These are phyloP conservation scores for Batillaria attramentaria DNA, from an alignment of 1,140 invertebrate species.

Conservation along the genomic window DNA sequence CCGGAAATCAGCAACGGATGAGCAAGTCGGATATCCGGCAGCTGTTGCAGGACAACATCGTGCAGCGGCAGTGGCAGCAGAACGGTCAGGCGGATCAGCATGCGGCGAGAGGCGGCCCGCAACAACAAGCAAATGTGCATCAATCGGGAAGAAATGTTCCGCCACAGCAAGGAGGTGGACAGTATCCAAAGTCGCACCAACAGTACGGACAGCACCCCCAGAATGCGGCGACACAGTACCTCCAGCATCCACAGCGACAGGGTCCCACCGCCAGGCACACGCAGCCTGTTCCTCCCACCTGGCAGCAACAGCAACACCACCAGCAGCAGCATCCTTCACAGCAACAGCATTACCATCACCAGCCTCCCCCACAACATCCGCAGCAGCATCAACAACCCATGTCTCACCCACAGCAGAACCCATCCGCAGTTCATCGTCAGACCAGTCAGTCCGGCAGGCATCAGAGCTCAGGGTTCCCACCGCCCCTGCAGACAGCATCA, in stretches of 20 bases:
- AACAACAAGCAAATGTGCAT: background rate
- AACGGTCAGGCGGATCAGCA: background rate
- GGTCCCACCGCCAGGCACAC: too few relatives aligned
- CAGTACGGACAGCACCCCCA: background rate
- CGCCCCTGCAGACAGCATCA: too few relatives aligned
- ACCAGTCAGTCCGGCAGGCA: background rate
- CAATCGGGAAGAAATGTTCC: background rate
- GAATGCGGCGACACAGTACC: too few relatives aligned
- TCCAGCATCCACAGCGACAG: too few relatives aligned
- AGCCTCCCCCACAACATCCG: background rate
- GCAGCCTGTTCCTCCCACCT: background rate
- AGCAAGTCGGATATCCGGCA: slow-evolving; percentile 53
- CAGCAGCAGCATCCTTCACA: background rate
- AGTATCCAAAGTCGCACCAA: background rate
- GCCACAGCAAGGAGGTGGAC: background rate
- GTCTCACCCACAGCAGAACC: background rate
- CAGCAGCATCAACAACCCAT: background rate
- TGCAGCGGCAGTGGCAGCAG: slow-evolving; percentile 33
- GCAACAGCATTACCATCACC: background rate
- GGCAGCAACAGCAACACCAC: slow-evolving; percentile 24
- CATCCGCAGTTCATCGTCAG: slow-evolving; percentile 6
- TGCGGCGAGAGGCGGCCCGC: background rate
- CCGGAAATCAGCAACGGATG: slow-evolving; percentile 39
- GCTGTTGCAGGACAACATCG: slow-evolving; percentile 46
- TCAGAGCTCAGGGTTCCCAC: too few relatives aligned